These are phyloP conservation scores for Hesperophylax magnus DNA, from an alignment of 1,140 invertebrate genomes.

Conservation along the genomic window DNA sequence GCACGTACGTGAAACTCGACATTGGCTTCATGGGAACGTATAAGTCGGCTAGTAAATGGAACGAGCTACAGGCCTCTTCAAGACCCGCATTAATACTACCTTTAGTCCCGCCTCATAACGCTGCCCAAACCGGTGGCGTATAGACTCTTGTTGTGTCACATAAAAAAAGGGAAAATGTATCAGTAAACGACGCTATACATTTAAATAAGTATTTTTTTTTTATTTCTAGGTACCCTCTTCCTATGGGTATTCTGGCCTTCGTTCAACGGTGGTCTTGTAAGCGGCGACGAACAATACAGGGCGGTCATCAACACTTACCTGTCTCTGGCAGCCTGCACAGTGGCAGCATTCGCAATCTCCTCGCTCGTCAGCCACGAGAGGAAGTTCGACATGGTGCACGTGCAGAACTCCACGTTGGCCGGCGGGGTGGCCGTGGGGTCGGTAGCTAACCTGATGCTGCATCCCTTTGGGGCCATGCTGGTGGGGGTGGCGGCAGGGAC, in stretches of 20 bases:
- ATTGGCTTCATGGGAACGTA: no score
- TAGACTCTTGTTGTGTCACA: no score
- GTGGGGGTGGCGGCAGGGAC: slow-evolving; percentile 86
- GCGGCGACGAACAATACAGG: slow-evolving; percentile 83
- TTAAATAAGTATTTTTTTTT: no score
- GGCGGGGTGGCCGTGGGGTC: slow-evolving; percentile 81
- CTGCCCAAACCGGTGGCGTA: no score
- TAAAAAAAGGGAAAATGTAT: neutral
- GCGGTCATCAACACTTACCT: slow-evolving; percentile 95
- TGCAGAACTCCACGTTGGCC: slow-evolving; percentile 92
- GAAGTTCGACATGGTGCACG: slow-evolving; percentile 92
- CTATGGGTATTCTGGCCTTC: slow-evolving; percentile 98
- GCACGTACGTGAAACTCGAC: no score
- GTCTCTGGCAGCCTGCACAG: slow-evolving; percentile 83
- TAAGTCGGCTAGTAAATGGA: no score
- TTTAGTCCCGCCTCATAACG: no score
- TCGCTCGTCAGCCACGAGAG: slow-evolving; percentile 82
- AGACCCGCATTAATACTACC: no score
- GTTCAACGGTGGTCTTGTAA: slow-evolving; percentile 89
- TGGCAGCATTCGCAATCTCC: slow-evolving; percentile 86
- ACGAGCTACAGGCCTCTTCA: no score
- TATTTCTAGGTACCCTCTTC: slow-evolving; percentile 85
- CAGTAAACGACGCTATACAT: neutral
- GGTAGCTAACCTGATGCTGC: slow-evolving; percentile 85
- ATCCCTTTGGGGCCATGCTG: slow-evolving; percentile 87